phyloP scores from a whole-genome alignment of 1,140 invertebrate species.

The Meloidogyne exigua region DNA sequence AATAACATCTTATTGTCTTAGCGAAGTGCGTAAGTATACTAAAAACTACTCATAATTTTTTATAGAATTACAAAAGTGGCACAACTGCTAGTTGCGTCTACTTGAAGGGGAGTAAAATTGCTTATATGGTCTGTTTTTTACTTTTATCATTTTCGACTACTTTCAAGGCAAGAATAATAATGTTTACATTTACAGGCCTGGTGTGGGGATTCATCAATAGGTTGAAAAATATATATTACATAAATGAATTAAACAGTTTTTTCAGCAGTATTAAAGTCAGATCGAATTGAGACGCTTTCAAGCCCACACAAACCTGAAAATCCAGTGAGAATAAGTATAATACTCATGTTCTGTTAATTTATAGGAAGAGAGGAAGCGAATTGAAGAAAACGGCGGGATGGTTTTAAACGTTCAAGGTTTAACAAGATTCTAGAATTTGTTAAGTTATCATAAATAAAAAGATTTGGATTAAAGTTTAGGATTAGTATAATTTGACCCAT shows the following conservation, averaged over 20 bases:
- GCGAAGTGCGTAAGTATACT: not conserved
- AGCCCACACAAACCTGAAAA: constrained; percentile 15
- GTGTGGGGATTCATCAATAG: constrained; percentile 33
- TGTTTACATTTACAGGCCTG: constrained; percentile 3
- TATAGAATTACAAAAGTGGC: constrained; percentile 30
- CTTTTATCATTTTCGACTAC: not conserved
- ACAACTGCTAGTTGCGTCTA: constrained; percentile 30
- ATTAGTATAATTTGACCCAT: too few species aligned
- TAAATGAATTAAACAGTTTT: not conserved
- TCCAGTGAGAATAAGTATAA: not conserved
- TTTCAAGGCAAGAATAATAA: not conserved
- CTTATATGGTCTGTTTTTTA: constrained; percentile 17
- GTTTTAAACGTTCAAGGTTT: constrained; percentile 23
- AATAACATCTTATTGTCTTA: constrained; percentile 8
- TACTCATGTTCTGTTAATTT: not conserved
- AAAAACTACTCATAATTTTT: not conserved
- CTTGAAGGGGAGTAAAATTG: not conserved
- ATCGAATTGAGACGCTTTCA: constrained; percentile 1
- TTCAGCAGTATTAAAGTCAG: not conserved
- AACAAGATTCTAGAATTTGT: too few species aligned
- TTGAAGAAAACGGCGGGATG: constrained; percentile 28
- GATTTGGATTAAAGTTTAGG: too few species aligned
- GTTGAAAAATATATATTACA: not conserved
- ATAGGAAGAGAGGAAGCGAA: constrained; percentile 19
- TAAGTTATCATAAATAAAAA: too few species aligned